A percentile compares a stretch with the other conserved stretches of the same genome.
phyloP scores from a whole-genome alignment of 2,113 vertebrate genomes.

The Melanocharis versteri region DNA sequence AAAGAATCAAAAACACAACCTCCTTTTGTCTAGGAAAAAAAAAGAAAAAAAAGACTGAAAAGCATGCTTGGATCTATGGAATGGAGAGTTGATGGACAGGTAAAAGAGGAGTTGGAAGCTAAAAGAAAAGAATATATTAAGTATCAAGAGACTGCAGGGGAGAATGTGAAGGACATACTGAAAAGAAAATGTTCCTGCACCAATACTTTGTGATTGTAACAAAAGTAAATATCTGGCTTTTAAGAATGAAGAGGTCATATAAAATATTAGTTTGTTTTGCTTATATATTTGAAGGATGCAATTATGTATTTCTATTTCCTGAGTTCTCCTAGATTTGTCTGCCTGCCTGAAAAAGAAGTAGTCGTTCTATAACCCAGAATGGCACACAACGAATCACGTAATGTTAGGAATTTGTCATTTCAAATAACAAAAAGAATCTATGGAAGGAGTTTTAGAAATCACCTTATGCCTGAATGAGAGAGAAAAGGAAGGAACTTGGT shows the following conservation, averaged over 20 bases:
- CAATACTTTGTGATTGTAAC: not conserved
- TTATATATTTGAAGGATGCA: not conserved
- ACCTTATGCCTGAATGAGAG: not conserved
- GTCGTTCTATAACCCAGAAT: not conserved
- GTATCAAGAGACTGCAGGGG: conserved; percentile 13
- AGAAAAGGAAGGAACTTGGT: not conserved
- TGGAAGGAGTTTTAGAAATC: not conserved
- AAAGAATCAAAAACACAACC: conserved; percentile 56
- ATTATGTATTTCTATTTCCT: not conserved
- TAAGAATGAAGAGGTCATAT: not conserved
- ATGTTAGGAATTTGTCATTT: not conserved
- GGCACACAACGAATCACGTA: not conserved
- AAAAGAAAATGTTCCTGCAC: not conserved
- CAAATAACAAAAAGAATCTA: not conserved
- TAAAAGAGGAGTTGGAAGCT: conserved; percentile 53
- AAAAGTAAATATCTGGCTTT: conserved; percentile 5
- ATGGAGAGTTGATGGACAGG: conserved; percentile 64
- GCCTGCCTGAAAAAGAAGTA: not conserved
- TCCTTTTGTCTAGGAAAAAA: conserved; percentile 56
- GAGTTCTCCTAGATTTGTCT: not conserved
- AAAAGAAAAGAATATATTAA: conserved; percentile 54
- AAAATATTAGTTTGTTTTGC: conserved; percentile 19
- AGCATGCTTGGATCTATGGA: conserved; percentile 44
- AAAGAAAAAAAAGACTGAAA: conserved; percentile 27
- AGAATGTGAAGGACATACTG: conserved; percentile 45